These are phyloP conservation scores for Neofelis nebulosa DNA, from an alignment of 2,113 vertebrate genomes.

Conservation along the genomic window DNA sequence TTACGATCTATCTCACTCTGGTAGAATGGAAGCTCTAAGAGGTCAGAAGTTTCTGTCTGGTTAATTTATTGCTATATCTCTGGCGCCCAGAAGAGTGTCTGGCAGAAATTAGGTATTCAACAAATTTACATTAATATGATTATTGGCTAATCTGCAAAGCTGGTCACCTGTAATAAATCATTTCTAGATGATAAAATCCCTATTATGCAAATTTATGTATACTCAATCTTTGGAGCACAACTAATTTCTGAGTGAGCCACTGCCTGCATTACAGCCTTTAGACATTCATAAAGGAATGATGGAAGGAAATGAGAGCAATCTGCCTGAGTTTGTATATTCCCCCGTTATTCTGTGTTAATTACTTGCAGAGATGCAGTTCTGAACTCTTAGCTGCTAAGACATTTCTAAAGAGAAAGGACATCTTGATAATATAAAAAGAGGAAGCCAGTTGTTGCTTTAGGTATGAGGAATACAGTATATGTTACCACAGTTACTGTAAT, in stretches of 20 bases:
- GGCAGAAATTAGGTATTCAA: neutral
- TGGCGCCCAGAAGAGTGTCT: neutral
- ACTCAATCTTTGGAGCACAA: neutral
- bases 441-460: neutral
- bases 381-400: neutral
- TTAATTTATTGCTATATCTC: neutral
- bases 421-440: neutral
- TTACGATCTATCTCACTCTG: neutral
- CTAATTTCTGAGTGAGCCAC: neutral
- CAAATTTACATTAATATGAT: neutral
- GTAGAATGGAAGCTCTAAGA: neutral
- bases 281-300: neutral
- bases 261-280: neutral
- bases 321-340: neutral
- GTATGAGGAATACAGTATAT: neutral
- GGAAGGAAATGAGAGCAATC: neutral
- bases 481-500: neutral
- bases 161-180: neutral
- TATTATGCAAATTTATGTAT: neutral
- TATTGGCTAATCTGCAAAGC: neutral
- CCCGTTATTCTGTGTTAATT: neutral
- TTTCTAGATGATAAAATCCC: neutral
- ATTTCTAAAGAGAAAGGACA: neutral
- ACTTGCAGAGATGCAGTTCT: neutral
- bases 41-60: neutral